Base-by-base conservation (phyloP, 2,113 vertebrate genomes). In the Prolemur simus region DNA sequence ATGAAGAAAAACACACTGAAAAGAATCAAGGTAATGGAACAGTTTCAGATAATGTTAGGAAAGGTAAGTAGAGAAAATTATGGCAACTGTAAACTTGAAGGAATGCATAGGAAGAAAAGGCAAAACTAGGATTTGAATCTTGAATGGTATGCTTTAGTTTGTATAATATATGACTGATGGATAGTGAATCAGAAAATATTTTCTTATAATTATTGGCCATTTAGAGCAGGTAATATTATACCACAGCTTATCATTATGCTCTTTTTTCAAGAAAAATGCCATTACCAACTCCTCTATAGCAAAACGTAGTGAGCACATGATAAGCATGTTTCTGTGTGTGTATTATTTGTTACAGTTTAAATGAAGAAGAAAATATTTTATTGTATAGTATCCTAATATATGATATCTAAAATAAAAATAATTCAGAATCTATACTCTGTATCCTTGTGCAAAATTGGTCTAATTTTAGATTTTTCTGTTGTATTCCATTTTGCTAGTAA, bases 381-480 rank as follows among this genome's bases (percentile, higher is more conserved):
- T 37, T 39, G 34, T 17, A 6, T 83, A 47, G 34, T 78, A 21
- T 11, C 6, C 49, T 54, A 63, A 69, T 92, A 47, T 27, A 9
- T 91, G 9, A 71, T 71, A 66, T 87, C 9, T 89, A 76, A 88
- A 87, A 77, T 81, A 49, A 81, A 93, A 84, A 86, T 4, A 11
- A 68, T 77, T 77, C 17, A 76, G 20, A 80, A 71, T 84, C 32
- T 84, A 17, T 92, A 42, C 3, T 56, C 47, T 92, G 42, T 68
- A 64, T 63, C 14, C 23, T 92, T 93, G 5, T 17, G 21, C 6
- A 69, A 90, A 76, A 73, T 84, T n/a, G 3, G n/a, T 87, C 45
- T 63, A 58, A 84, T 60, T 95, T 78, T 77, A 49, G 37, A 80
- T 71, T 82, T 82, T 91, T 81, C 12, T 87, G 20, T 77, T 95